These are phyloP conservation scores for Edolisoma coerulescens DNA, from an alignment of 2,113 vertebrate genomes.

Conservation along the genomic window DNA sequence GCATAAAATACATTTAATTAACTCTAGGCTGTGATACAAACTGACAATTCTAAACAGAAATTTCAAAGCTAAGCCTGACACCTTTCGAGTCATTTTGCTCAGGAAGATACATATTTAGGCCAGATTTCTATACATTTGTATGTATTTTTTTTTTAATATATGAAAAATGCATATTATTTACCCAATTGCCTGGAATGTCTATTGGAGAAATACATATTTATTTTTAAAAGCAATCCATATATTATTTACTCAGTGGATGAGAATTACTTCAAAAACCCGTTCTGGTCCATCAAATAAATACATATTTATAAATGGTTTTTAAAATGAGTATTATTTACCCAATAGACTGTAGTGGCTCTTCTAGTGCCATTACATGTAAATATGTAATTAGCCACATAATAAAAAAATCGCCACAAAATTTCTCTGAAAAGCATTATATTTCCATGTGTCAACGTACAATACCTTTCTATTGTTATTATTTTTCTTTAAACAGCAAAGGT, in stretches of 20 bases:
- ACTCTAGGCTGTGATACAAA: constrained; percentile 20
- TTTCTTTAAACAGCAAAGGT: constrained; percentile 23
- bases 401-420: constrained; percentile 56
- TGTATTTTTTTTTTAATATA: background rate
- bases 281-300: constrained; percentile 69
- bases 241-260: constrained; percentile 66
- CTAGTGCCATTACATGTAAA: constrained; percentile 48
- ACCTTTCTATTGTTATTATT: constrained; percentile 37
- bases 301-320: constrained; percentile 67
- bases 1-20: constrained; percentile 22
- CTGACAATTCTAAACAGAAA: background rate
- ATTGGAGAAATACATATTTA: constrained; percentile 56
- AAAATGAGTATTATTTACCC: constrained; percentile 62
- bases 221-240: constrained; percentile 64
- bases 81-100: background rate
- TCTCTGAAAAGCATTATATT: constrained; percentile 38
- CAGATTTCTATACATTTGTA: background rate
- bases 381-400: constrained; percentile 62
- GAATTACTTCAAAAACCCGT: constrained; percentile 54
- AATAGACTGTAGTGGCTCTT: constrained; percentile 36
- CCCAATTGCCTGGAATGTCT: constrained; percentile 36
- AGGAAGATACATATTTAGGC: background rate
- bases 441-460: background rate
- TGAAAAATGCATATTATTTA: constrained; percentile 63
- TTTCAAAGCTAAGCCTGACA: constrained; percentile 32